These are phyloP conservation scores for Chionodraco myersi DNA, from an alignment of 2,113 vertebrate species.

Conservation along the genomic window DNA sequence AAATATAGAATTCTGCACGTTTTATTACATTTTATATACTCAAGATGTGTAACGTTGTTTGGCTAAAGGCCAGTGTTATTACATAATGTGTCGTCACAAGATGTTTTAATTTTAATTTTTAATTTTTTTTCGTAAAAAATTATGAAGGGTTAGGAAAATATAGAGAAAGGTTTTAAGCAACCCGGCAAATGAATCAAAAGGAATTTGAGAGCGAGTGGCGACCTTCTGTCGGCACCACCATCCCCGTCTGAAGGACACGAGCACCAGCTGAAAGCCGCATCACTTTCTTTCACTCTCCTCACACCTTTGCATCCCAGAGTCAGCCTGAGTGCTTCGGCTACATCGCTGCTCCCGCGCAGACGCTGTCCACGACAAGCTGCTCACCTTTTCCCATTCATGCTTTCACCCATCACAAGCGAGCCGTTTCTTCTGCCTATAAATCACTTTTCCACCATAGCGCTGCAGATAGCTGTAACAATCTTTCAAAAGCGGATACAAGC, in stretches of 20 bases:
- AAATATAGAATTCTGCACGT: too few species aligned
- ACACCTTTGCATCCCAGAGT: slow-evolving; percentile 3
- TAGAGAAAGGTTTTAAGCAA: background rate
- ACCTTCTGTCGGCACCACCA: background rate
- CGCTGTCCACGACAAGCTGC: background rate
- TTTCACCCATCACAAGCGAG: background rate
- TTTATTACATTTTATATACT: too few species aligned
- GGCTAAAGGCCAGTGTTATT: too few species aligned
- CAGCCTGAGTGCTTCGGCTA: slow-evolving; percentile 1
- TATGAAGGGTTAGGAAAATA: background rate
- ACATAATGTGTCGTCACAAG: too few species aligned
- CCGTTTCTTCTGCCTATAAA: background rate
- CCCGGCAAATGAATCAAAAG: background rate
- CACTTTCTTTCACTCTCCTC: slow-evolving; percentile 9
- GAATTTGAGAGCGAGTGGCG: background rate
- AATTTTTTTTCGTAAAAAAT: background rate
- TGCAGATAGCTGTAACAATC: too few species aligned
- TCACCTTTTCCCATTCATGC: background rate
- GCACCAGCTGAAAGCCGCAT: background rate
- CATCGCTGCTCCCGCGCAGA: slow-evolving; percentile 9
- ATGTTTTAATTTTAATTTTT: background rate
- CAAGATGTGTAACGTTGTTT: too few species aligned
- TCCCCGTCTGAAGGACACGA: background rate
- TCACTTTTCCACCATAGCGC: background rate
- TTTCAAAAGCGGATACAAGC: too few species aligned